Base-by-base conservation (phyloP, 35 echinoderm and acorn worm genomes). In the Heliocidaris erythrogramma region DNA sequence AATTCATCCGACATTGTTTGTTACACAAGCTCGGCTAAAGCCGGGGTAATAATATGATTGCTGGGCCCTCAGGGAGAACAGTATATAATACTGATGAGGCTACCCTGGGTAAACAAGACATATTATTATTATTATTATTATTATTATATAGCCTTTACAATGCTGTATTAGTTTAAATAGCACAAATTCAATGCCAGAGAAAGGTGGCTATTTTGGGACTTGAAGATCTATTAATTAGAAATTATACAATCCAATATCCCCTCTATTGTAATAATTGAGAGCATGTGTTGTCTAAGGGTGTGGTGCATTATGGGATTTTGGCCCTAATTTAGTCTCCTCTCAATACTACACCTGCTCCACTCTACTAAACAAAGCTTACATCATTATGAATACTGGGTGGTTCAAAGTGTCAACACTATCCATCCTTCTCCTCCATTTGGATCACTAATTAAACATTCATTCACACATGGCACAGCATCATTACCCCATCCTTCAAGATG, bases 371-470 rank as follows among this genome's bases (percentile, higher is more conserved):
- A 78, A 78, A 78, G 65, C 7, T 78, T 78, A 24, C 65, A 78
- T 78, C 65, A 78, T 78, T 78, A 78, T 18, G 65, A 78, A 78
- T 7, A 24, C 65, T n/a, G 65, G 65, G 65, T 78, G 18, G 65
- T 78, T 78, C 65, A 5, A 78, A 78, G 65, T 78, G 65, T 78
- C 65, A 78, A 78, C 65, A n/a, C 65, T n/a, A 78, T 78, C 65
- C 27, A 78, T 7, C 24, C 65, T n/a, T 78, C 65, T 78, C 65
- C 18, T n/a, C n/a, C 21, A 78, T 78, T 78, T n/a, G 18, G 65
- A 78, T 78, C 65, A 18, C 65, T 78, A 78, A 78, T 78, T 78
- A 78, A 78, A 78, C 65, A 78, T 78, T 78, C 65, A 78, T 78
- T 78, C 65, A 78, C 65, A 78, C 65, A 78, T 27, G 18, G 17